Evolutionary conservation across 2,888 invertebrate genomes (phyloP).

Genomic region (Litoditis marina): DNA sequence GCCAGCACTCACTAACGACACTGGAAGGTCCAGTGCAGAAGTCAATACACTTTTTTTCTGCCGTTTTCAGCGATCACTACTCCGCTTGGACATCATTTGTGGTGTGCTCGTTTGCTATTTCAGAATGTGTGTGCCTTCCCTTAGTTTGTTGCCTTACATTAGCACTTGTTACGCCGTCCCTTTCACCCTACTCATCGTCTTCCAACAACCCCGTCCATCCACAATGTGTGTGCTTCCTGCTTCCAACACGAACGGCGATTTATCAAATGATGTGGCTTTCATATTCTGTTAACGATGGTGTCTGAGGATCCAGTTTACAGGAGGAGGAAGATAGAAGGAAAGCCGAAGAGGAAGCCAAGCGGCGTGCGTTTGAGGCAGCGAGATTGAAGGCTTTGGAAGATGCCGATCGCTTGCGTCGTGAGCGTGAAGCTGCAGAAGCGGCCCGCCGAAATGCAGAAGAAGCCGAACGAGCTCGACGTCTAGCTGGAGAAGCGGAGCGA

Average conservation of each 20-base stretch:
- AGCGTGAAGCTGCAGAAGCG: conserved; percentile 60
- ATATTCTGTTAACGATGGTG: not conserved
- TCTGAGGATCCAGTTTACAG: conserved; percentile 41
- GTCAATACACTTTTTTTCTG: too few species aligned
- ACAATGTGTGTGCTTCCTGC: conserved; percentile 1
- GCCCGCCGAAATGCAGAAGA: conserved; percentile 53
- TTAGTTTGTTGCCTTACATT: not conserved
- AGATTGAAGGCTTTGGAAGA: conserved; percentile 60
- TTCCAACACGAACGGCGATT: not conserved
- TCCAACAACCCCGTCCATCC: not conserved
- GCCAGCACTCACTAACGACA: not conserved
- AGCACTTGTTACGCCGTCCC: not conserved
- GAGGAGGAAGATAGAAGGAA: conserved; percentile 60
- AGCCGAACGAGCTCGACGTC: conserved; percentile 49
- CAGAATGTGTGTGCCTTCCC: not conserved
- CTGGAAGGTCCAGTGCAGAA: not conserved
- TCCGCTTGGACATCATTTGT: too few species aligned
- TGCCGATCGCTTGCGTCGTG: conserved; percentile 56
- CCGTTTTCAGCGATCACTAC: too few species aligned
- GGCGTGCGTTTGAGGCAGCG: conserved; percentile 61
- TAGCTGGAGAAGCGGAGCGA: conserved; percentile 52
- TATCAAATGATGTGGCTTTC: not conserved
- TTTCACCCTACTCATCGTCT: not conserved
- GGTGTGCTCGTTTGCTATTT: too few species aligned
- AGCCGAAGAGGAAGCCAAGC: conserved; percentile 59